Base-by-base conservation (phyloP, 2,113 vertebrate species). In the Garra rufa region DNA sequence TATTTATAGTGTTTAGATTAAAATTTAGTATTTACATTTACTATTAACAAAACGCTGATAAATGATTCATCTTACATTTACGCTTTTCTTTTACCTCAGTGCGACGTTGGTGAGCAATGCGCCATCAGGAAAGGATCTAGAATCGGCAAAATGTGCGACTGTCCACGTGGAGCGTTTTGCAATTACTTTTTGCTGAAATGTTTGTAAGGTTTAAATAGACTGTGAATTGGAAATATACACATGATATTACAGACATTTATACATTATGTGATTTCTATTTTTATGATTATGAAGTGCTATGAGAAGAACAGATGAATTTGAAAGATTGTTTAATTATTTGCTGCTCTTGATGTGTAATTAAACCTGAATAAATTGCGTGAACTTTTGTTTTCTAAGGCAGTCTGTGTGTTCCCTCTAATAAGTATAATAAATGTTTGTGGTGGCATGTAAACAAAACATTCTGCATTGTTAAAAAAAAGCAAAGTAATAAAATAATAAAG, bases 111-210 rank as follows among this genome's bases (percentile, higher is more conserved):
- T 13, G 95, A 94, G 89, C 91, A 94, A 87, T 95, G 92, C 78
- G 94, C 94, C 2, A 87, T 95, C 61, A 91, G 95, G 80, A 96
- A 95, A 90, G 94, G 94, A 43, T 92, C 94, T 0, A 91, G 96
- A 55, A 95, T 95, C 85, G 94, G 93, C 8, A 95, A 95, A 88
- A 91, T 92, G 90, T 95, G 94, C 81, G 90, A 94, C 92, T 95
- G 93, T 86, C 94, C 94, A 11, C 91, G 92, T 6, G 85, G 87
- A 88, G 89, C 92, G 17, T 88, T 92, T 75, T 94, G 94, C 83
- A 93, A 94, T 91, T 95, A 94, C 85, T 95, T 95, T 85, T 92
- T 96, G 88, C 88, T 95, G 26, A 95, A 96, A 90, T 95, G 94
- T 88, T 94, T 95, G 92, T 95, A 92, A 93, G 91, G 19, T 21